A percentile compares a stretch with the other conserved stretches of the same genome.
Conservation (phyloP, 2,113 vertebrate species). For the Neopipo cinnamomea region DNA sequence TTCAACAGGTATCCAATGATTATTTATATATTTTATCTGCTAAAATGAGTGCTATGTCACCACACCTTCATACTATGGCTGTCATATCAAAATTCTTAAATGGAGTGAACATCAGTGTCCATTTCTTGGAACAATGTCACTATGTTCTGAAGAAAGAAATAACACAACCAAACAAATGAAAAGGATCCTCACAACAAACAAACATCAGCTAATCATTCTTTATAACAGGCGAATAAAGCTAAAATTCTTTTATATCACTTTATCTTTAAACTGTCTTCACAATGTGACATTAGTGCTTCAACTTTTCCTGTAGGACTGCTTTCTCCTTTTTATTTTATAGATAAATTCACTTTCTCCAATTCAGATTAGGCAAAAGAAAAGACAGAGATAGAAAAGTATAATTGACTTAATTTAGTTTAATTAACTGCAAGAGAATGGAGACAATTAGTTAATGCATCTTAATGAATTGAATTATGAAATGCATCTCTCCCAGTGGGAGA, state of each 20-base stretch:
- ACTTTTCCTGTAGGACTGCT: background rate
- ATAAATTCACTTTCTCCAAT: background rate
- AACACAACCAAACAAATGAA: fast-evolving
- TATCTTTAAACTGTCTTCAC: background rate
- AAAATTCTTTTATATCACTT: background rate
- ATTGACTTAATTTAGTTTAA: slow-evolving; percentile 70
- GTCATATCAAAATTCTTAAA: background rate
- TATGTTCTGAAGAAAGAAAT: background rate
- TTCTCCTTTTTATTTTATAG: background rate
- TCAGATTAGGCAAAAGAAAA: slow-evolving; percentile 46
- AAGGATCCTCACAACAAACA: background rate
- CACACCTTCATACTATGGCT: background rate
- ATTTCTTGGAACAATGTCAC: background rate
- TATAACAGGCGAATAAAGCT: background rate
- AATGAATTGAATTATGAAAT: slow-evolving; percentile 64
- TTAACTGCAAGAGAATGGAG: slow-evolving; percentile 62
- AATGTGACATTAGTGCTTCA: background rate
- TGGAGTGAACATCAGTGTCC: background rate
- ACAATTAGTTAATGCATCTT: slow-evolving; percentile 61
- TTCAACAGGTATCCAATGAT: background rate
- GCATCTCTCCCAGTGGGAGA: slow-evolving; percentile 17
- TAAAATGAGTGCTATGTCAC: background rate
- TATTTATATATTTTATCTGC: background rate
- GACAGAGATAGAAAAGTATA: slow-evolving; percentile 34
- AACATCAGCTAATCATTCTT: background rate